These are phyloP conservation scores for Cosmorhoe ocellata DNA, from an alignment of 2,888 invertebrate species.

Conservation along the genomic window DNA sequence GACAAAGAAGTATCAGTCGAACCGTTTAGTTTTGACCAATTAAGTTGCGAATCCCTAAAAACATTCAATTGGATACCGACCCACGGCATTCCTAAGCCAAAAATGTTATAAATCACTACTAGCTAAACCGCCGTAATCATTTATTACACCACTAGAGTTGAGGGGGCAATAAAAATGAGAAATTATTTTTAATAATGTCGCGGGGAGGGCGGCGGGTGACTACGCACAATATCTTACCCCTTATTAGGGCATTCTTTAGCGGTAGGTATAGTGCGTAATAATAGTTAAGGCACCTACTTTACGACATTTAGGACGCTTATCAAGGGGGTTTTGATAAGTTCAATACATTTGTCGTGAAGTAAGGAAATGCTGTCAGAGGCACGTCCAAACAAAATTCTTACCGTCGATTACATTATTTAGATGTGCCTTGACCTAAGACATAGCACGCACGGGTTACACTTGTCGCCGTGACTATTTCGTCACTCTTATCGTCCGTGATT, in stretches of 20 bases:
- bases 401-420: too few relatives aligned
- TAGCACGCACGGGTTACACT: too few relatives aligned
- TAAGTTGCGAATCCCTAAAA: conserved; percentile 1
- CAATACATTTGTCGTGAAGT: too few relatives aligned
- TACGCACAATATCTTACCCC: conserved; percentile 30
- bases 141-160: conserved; percentile 61
- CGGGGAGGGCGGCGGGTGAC: conserved; percentile 40
- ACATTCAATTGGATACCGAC: conserved; percentile 14
- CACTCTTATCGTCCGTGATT: too few relatives aligned
- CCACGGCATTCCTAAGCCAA: conserved; percentile 21
- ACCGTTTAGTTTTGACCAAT: too few relatives aligned
- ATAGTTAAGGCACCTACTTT: conserved; percentile 69
- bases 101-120: conserved; percentile 37
- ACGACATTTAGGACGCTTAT: conserved; percentile 59
- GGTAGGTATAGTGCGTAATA: conserved; percentile 59
- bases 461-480: too few relatives aligned
- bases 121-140: conserved; percentile 51
- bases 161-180: conserved; percentile 79
- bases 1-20: too few relatives aligned
- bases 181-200: conserved; percentile 81
- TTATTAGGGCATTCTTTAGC: conserved; percentile 71
- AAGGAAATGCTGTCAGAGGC: too few relatives aligned
- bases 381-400: too few relatives aligned
- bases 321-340: too few relatives aligned
- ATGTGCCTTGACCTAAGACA: too few relatives aligned